Evolutionary conservation across 2,888 invertebrate species (phyloP).

Genomic region (Ethmia dodecea): DNA sequence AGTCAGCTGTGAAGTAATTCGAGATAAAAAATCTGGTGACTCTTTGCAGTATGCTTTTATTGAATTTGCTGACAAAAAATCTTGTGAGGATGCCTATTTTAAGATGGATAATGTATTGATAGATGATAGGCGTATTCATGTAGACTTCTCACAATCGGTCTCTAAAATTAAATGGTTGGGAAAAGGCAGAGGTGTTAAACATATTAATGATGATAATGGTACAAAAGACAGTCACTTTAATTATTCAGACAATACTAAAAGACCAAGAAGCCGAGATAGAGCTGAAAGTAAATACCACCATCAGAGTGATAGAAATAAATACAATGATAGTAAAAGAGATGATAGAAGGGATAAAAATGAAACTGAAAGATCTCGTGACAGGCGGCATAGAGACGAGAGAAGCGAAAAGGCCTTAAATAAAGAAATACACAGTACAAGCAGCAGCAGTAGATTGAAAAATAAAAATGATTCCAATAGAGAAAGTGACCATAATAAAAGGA

Average conservation of each 20-base stretch:
- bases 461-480: conserved; percentile 4
- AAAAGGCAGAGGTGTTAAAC: conserved; percentile 88
- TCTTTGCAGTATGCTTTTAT: conserved; percentile 99
- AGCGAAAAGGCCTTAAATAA: conserved; percentile 10
- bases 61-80: conserved; percentile 94
- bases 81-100: conserved; percentile 98
- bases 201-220: conserved; percentile 55
- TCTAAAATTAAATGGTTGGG: conserved; percentile 95
- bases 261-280: conserved; percentile 24
- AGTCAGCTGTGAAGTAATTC: conserved; percentile 95
- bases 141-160: conserved; percentile 99
- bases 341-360: conserved; percentile 5
- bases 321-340: conserved; percentile 11
- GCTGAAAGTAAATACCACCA: conserved; percentile 18
- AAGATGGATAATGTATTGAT: conserved; percentile 99
- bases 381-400: not conserved
- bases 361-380: not conserved
- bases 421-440: conserved; percentile 6
- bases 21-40: conserved; percentile 94
- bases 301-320: not conserved
- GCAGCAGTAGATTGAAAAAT: not conserved
- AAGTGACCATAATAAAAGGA: too few species aligned
- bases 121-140: conserved; percentile 98
- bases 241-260: conserved; percentile 21
- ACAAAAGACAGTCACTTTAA: conserved; percentile 19